phyloP scores from a whole-genome alignment of 2,113 vertebrate genomes.

The Triplophysa dalaica region DNA sequence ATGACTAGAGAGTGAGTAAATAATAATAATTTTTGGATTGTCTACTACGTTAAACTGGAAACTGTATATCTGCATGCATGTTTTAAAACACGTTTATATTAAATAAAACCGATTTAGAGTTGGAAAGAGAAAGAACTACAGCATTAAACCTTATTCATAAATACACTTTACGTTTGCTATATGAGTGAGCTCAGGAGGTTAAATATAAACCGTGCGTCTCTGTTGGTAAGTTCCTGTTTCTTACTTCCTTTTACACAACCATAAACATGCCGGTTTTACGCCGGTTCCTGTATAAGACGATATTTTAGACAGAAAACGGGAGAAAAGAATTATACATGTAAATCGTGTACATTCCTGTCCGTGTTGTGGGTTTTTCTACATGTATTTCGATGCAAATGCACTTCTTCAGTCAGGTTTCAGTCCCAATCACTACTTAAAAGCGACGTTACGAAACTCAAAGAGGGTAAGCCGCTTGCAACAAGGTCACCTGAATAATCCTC shows the following conservation, averaged over 20 bases:
- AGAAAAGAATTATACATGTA: background rate
- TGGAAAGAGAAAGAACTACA: too few relatives aligned
- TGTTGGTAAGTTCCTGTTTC: conserved; percentile 56
- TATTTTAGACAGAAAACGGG: background rate
- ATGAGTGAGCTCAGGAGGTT: background rate
- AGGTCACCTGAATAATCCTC: conserved; percentile 21
- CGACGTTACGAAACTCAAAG: background rate
- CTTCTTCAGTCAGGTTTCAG: background rate
- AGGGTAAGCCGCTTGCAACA: background rate
- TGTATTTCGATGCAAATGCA: background rate
- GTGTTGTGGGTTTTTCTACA: background rate
- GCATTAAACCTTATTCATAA: background rate
- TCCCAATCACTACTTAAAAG: background rate
- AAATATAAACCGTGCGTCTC: conserved; percentile 22
- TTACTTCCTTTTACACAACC: conserved; percentile 44
- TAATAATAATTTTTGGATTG: too few relatives aligned
- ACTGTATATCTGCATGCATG: too few relatives aligned
- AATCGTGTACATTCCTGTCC: background rate
- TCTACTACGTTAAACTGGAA: too few relatives aligned
- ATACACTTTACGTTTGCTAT: background rate
- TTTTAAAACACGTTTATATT: too few relatives aligned
- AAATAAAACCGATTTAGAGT: too few relatives aligned
- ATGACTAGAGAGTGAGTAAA: too few relatives aligned
- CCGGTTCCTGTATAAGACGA: background rate
- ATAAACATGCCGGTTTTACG: conserved; percentile 11